Base-by-base conservation (phyloP, 2,797 vertebrate species). In the Rhadinocentrus ornatus region DNA sequence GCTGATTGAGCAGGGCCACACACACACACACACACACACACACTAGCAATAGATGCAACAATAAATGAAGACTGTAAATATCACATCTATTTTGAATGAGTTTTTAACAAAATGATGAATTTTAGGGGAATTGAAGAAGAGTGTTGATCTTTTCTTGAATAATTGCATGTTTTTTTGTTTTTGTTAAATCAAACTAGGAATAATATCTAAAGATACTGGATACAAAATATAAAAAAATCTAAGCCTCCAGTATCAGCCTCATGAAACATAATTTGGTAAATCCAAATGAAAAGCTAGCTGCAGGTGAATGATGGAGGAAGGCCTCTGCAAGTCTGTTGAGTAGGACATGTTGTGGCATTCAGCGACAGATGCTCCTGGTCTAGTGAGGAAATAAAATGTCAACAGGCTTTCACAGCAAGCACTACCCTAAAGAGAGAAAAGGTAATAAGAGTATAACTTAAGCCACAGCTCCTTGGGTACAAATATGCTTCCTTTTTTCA, bases 1-100 rank as follows among this genome's bases (percentile, higher is more conserved):
- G 91, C 85, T 91, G 87, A 79, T 90, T 90, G 65, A 85, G 69
- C 71, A 88, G 81, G 82, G 66, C 65, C 70, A 81, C 82, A 81
- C 77, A 83, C 82, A 84, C 69, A 66, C 20, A 41, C 32, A 69
- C 52, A 75, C 63, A 64, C 46, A 54, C 32, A 73, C 62, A 41
- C 39, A 18, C 44, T 8, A n/a, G 15, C 15, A 55, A 31, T 18
- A 27, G 27, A 73, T 34, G 62, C 41, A 59, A 70, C 55, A 60
- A 52, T 62, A 76, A 74, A 60, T 52, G 2, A 34, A 52, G 9
- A 13, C 6, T 2, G 1, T 12, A 9, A 15, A 50, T 34, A 63
- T 75, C 3, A 62, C 55, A 37, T 69, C 52, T 41, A 32, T 50
- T 66, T n/a, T 65, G 46, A 78, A 64, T 75, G 8, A 50, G 7